Percentiles rank a stretch among this genome's conserved stretches.
Conservation (phyloP, 2,888 invertebrate genomes). For the Sicus ferrugineus region DNA sequence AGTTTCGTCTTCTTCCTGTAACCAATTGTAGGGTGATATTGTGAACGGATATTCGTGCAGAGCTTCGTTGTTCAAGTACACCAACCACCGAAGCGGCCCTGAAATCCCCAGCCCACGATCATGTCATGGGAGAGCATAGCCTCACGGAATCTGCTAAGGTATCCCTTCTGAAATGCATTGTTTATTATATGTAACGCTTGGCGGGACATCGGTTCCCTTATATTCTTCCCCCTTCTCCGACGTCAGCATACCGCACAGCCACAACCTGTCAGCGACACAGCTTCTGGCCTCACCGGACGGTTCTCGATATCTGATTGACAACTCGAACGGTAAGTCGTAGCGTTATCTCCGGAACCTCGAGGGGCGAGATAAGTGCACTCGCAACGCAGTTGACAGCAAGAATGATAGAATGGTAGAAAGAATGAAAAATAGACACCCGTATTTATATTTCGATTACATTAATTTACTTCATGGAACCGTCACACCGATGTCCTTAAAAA, state of each 20-base stretch:
- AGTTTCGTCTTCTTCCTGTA: neutral
- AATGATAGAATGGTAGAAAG: neutral
- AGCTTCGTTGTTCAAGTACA: too few relatives aligned
- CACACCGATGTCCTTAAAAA: neutral
- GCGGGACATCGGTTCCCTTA: neutral
- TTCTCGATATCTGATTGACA: slow-evolving; percentile 78
- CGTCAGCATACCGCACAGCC: slow-evolving; percentile 76
- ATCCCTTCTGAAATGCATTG: slow-evolving; percentile 46
- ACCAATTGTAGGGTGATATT: neutral
- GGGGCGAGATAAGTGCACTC: neutral
- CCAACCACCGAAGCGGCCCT: neutral
- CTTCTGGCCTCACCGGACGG: slow-evolving; percentile 84
- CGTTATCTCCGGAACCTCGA: neutral
- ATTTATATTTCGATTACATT: neutral
- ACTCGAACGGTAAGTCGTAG: slow-evolving; percentile 68
- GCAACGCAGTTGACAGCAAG: neutral
- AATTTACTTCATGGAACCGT: neutral
- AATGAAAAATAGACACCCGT: neutral
- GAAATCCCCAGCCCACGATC: slow-evolving; percentile 40
- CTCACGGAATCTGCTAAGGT: slow-evolving; percentile 84
- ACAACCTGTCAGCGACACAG: slow-evolving; percentile 84
- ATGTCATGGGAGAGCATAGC: slow-evolving; percentile 90
- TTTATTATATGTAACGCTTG: neutral
- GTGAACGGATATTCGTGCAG: neutral
- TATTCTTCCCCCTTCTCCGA: neutral